Conservation (phyloP, 2,888 invertebrate genomes). For the Callimorpha dominula region DNA sequence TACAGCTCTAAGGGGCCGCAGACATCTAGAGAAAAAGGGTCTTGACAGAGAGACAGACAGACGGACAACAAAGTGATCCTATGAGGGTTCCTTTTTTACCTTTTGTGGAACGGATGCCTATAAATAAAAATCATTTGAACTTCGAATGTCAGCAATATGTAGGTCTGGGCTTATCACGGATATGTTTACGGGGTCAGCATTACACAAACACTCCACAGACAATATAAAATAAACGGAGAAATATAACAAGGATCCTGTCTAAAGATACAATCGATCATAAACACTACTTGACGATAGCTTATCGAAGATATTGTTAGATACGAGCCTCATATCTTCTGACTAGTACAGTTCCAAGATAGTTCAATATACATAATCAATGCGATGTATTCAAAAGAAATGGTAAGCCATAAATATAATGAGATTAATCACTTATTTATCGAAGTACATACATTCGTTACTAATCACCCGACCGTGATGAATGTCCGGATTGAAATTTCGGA, state of each 20-base stretch:
- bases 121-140: no score
- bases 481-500: conserved; percentile 11
- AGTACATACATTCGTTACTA: conserved; percentile 30
- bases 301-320: conserved; percentile 22
- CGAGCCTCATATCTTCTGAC: conserved; percentile 13
- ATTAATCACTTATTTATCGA: conserved; percentile 41
- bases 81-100: no score
- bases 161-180: background rate
- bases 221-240: background rate
- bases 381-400: conserved; percentile 74
- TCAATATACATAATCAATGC: conserved; percentile 53
- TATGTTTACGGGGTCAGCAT: background rate
- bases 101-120: no score
- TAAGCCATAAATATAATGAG: conserved; percentile 71
- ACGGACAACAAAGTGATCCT: no score
- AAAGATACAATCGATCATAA: conserved; percentile 38
- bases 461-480: conserved; percentile 38
- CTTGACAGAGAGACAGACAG: no score
- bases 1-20: no score
- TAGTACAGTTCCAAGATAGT: conserved; percentile 57
- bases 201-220: background rate
- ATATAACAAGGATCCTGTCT: conserved; percentile 29
- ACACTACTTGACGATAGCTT: conserved; percentile 28
- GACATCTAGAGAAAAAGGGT: no score
- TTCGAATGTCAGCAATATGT: no score